phyloP scores from a whole-genome alignment of 1,140 invertebrate genomes.

The Meloidogyne exigua region DNA sequence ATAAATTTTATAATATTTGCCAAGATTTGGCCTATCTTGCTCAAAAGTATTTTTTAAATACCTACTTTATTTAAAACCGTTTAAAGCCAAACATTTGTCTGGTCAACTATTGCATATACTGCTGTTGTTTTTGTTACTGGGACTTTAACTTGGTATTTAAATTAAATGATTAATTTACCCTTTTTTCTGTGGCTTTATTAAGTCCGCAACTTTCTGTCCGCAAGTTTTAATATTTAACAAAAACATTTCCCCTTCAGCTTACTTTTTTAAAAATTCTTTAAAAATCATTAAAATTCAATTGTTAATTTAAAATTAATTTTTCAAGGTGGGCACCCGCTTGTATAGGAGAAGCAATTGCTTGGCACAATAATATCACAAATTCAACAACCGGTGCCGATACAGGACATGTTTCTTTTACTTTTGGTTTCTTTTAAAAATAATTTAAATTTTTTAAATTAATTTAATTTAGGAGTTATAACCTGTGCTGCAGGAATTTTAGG shows the following conservation, averaged over 20 bases:
- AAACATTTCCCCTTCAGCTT: no score
- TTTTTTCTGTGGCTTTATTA: neutral
- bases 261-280: no score
- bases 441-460: no score
- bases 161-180: neutral
- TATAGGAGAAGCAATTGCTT: conserved; percentile 30
- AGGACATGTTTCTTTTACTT: neutral
- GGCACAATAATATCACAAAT: neutral
- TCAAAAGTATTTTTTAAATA: conserved; percentile 10
- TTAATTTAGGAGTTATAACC: neutral
- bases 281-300: no score
- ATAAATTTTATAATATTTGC: neutral
- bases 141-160: conserved; percentile 29
- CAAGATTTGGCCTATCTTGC: neutral
- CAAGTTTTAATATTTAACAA: no score
- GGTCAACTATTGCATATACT: conserved; percentile 88
- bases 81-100: conserved; percentile 85
- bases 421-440: neutral
- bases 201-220: no score
- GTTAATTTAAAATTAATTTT: neutral
- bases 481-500: neutral
- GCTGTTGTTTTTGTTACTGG: conserved; percentile 88
- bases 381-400: neutral
- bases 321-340: conserved; percentile 31
- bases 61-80: neutral